Conservation (phyloP, 1,140 invertebrate genomes). For the Drosophila gunungcola region DNA sequence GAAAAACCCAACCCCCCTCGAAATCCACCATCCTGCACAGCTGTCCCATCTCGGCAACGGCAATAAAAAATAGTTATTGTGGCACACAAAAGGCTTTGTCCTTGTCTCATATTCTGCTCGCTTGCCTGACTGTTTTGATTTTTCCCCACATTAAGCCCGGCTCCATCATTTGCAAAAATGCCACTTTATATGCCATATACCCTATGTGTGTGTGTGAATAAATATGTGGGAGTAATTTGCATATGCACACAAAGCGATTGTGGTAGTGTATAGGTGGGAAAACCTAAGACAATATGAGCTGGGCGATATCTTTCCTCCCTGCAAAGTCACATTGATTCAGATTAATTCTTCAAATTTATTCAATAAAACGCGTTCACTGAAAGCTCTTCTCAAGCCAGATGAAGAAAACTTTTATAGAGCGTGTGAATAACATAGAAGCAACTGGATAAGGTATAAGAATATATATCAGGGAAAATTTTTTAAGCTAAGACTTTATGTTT, state of each 20-base stretch:
- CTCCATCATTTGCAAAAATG: conserved; percentile 55
- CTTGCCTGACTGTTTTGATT: conserved; percentile 40
- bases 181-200: conserved; percentile 50
- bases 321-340: conserved; percentile 15
- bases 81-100: conserved; percentile 50
- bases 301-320: not conserved
- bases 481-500: too few relatives aligned
- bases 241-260: conserved; percentile 29
- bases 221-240: conserved; percentile 47
- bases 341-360: conserved; percentile 30
- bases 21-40: not conserved
- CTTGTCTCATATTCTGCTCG: conserved; percentile 34
- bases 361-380: conserved; percentile 6
- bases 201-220: conserved; percentile 18
- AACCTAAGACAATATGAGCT: conserved; percentile 36
- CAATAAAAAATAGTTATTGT: conserved; percentile 73
- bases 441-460: too few relatives aligned
- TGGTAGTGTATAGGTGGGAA: not conserved
- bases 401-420: too few relatives aligned
- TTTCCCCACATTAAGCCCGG: conserved; percentile 27
- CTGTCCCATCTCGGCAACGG: conserved; percentile 19
- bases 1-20: not conserved
- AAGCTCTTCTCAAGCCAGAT: not conserved
- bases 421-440: too few relatives aligned
- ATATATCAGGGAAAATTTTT: too few relatives aligned